Conservation (phyloP, 2,113 vertebrate species). For the Callaeas wilsoni region DNA sequence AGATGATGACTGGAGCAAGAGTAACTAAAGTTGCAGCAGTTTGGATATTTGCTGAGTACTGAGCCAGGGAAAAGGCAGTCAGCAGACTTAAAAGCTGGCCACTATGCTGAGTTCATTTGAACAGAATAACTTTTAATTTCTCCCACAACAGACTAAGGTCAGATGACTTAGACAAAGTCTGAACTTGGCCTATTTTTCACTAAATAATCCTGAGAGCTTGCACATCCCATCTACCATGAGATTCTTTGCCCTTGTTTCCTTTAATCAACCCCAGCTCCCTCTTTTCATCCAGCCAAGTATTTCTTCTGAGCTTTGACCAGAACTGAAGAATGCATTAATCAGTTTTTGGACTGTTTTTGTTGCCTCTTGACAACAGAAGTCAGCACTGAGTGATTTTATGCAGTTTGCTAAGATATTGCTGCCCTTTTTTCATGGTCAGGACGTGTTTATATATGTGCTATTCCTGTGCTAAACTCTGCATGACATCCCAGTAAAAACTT, state of each 20-base stretch:
- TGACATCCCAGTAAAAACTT: conserved; percentile 31
- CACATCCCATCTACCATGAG: neutral
- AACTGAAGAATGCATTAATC: conserved; percentile 16
- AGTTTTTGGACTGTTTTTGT: neutral
- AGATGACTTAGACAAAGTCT: neutral
- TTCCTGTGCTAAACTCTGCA: neutral
- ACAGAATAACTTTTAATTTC: neutral
- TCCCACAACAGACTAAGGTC: neutral
- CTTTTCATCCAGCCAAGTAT: neutral
- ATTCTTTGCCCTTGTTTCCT: neutral
- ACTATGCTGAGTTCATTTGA: neutral
- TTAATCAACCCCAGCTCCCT: neutral
- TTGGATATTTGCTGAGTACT: neutral
- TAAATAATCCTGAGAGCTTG: neutral
- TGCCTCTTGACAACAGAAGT: conserved; percentile 6
- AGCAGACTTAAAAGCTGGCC: neutral
- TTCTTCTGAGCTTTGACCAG: neutral
- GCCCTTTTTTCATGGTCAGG: neutral
- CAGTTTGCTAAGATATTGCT: neutral
- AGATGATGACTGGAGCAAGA: neutral
- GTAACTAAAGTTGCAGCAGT: neutral
- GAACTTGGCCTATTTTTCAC: neutral
- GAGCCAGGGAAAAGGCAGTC: neutral
- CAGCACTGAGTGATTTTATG: neutral
- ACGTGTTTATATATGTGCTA: neutral